phyloP scores from a whole-genome alignment of 2,888 invertebrate species.

The Adineta ricciae region DNA sequence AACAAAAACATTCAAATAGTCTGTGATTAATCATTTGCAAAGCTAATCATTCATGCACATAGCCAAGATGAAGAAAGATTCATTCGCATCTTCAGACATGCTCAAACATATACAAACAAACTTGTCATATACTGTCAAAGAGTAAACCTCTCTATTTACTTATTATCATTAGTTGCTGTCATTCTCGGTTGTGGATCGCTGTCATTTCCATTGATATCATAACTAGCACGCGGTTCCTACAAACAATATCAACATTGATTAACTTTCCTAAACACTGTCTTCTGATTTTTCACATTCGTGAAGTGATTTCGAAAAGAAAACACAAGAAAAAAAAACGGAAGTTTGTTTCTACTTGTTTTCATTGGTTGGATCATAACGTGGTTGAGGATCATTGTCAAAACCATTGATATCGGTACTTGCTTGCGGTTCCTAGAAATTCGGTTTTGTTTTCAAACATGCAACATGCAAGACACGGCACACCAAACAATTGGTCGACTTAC shows the following conservation, averaged over 20 bases:
- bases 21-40: background rate
- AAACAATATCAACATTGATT: background rate
- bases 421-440: slow-evolving; percentile 64
- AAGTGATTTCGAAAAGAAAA: background rate
- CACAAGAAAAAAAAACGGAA: background rate
- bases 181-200: slow-evolving; percentile 92
- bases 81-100: background rate
- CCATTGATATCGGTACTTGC: slow-evolving; percentile 95
- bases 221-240: slow-evolving; percentile 85
- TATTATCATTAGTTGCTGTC: slow-evolving; percentile 88
- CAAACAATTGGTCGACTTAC: slow-evolving; percentile 57
- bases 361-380: slow-evolving; percentile 56
- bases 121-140: background rate
- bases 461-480: slow-evolving; percentile 39
- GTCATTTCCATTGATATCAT: slow-evolving; percentile 91
- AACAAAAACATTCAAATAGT: background rate
- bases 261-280: background rate
- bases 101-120: background rate
- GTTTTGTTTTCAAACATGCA: background rate
- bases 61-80: background rate
- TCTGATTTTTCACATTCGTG: background rate
- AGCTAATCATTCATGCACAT: background rate
- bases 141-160: slow-evolving; percentile 54
- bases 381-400: slow-evolving; percentile 91
- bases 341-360: slow-evolving; percentile 70